Evolutionary conservation across 2,113 vertebrate species (phyloP).

Genomic region (Aegithalos caudatus): DNA sequence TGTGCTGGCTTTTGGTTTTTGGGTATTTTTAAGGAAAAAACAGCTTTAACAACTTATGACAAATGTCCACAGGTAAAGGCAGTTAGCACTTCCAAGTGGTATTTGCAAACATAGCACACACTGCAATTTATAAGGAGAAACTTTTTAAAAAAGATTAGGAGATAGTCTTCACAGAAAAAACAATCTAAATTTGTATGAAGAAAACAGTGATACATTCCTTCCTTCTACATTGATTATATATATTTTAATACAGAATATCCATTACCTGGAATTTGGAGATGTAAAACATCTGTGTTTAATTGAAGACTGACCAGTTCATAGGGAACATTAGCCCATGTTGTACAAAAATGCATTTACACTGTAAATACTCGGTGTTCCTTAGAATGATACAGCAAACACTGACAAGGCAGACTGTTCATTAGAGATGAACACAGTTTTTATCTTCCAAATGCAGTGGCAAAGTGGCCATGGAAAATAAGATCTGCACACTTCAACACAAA

Average conservation of each 20-base stretch:
- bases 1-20: neutral
- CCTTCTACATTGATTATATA: neutral
- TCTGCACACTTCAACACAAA: neutral
- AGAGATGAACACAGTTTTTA: neutral
- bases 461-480: neutral
- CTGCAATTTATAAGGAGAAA: neutral
- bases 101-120: neutral
- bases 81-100: neutral
- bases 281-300: neutral
- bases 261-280: neutral
- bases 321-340: neutral
- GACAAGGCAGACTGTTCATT: neutral
- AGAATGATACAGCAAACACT: neutral
- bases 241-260: neutral
- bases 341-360: neutral
- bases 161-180: neutral
- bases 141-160: neutral
- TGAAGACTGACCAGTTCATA: neutral
- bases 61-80: neutral
- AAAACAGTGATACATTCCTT: neutral
- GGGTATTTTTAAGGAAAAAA: neutral
- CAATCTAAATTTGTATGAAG: neutral
- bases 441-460: neutral
- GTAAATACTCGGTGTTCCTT: neutral
- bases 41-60: neutral